A percentile compares a stretch with the other conserved stretches of the same genome.
These are phyloP conservation scores for Drosophila pectinifera DNA, from an alignment of 1,140 invertebrate species.

Conservation along the genomic window DNA sequence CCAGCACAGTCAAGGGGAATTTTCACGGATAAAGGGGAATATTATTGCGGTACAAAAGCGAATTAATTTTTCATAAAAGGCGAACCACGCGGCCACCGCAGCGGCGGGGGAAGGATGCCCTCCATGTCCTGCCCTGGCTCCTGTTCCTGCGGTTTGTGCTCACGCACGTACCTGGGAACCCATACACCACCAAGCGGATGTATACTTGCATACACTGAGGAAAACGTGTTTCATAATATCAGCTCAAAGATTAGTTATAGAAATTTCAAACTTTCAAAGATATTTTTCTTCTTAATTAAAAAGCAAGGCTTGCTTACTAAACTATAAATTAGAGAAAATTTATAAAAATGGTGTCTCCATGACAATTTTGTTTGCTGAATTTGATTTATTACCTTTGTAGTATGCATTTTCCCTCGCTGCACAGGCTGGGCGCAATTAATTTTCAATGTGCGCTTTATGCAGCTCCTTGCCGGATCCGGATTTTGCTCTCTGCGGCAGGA, in stretches of 20 bases:
- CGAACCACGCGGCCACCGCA: slow-evolving; percentile 54
- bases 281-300: neutral
- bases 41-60: slow-evolving; percentile 81
- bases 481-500: slow-evolving; percentile 34
- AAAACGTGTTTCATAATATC: neutral
- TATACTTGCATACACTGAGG: neutral
- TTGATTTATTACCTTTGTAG: neutral
- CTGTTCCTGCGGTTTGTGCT: slow-evolving; percentile 33
- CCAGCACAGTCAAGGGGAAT: slow-evolving; percentile 66
- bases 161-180: slow-evolving; percentile 45
- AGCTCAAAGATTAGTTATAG: neutral
- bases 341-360: no score
- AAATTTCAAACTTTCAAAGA: neutral
- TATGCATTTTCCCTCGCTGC: neutral
- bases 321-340: neutral
- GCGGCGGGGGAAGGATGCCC: slow-evolving; percentile 6
- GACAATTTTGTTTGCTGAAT: no score
- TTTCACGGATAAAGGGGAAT: slow-evolving; percentile 61
- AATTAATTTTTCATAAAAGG: slow-evolving; percentile 84
- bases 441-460: slow-evolving; percentile 77
- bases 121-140: slow-evolving; percentile 5
- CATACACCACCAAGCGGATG: slow-evolving; percentile 10
- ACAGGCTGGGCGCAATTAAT: slow-evolving; percentile 66
- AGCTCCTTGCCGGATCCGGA: slow-evolving; percentile 59
- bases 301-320: neutral